These are phyloP conservation scores for Ooceraea biroi DNA, from an alignment of 1,140 invertebrate genomes.

Conservation along the genomic window DNA sequence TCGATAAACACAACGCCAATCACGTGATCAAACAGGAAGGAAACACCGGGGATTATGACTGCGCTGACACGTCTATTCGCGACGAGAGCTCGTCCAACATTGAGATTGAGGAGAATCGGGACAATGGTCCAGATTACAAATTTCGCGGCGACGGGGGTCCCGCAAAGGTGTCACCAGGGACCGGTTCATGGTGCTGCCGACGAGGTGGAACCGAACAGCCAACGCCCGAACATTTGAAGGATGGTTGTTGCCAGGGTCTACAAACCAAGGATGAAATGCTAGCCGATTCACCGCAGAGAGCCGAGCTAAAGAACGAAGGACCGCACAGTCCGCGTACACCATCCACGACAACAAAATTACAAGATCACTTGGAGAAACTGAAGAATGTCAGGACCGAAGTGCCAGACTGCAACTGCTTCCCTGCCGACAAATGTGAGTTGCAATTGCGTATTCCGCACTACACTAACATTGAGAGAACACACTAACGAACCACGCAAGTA, in stretches of 20 bases:
- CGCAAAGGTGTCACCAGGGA: constrained; percentile 86
- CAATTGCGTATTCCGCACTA: constrained; percentile 79
- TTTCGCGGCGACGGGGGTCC: constrained; percentile 90
- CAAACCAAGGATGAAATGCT: constrained; percentile 90
- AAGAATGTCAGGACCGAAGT: constrained; percentile 92
- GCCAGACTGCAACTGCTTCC: constrained; percentile 94
- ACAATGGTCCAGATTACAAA: constrained; percentile 77
- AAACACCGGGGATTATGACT: constrained; percentile 61
- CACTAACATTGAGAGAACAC: constrained; percentile 82
- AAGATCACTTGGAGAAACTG: constrained; percentile 89
- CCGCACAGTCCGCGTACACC: constrained; percentile 74
- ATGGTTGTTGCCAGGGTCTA: constrained; percentile 90
- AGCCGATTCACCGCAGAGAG: constrained; percentile 82
- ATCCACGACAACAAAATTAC: constrained; percentile 85
- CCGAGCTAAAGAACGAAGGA: constrained; percentile 81
- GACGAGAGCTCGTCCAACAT: constrained; percentile 28
- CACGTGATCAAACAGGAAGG: constrained; percentile 81
- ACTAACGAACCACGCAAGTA: constrained; percentile 77
- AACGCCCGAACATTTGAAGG: constrained; percentile 90
- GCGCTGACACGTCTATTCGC: constrained; percentile 52
- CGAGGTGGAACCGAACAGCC: constrained; percentile 90
- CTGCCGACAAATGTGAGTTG: constrained; percentile 90
- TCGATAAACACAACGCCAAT: constrained; percentile 66
- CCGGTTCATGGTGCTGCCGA: constrained; percentile 90
- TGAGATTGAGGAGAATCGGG: constrained; percentile 67